Percentiles rank a stretch among this genome's conserved stretches.
Evolutionary conservation across 2,888 invertebrate species (phyloP).

Genomic region (Agapostemon virescens): DNA sequence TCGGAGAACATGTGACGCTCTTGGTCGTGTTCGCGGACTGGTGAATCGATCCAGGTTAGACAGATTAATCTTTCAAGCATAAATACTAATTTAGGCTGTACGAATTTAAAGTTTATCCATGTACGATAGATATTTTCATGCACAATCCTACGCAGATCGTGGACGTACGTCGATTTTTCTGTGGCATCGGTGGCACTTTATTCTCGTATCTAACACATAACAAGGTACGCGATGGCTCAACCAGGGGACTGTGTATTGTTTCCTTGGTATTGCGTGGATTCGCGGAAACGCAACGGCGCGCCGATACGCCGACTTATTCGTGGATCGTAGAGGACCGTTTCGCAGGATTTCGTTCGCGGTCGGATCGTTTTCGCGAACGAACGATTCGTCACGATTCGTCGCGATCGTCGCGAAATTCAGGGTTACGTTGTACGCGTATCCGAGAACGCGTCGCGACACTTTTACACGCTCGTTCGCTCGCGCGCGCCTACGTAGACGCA

Average conservation of each 20-base stretch:
- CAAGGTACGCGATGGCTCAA: conserved; percentile 61
- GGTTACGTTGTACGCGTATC: too few species aligned
- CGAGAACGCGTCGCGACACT: neutral
- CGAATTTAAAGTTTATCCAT: conserved; percentile 54
- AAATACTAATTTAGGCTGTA: conserved; percentile 55
- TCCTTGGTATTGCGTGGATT: too few species aligned
- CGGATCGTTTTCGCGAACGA: too few species aligned
- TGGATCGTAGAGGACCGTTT: too few species aligned
- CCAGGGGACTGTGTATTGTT: conserved; percentile 60
- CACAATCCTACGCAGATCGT: conserved; percentile 63
- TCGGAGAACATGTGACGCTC: conserved; percentile 58
- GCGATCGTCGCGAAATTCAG: too few species aligned
- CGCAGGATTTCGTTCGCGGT: too few species aligned
- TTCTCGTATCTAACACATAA: conserved; percentile 57
- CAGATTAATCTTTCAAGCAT: conserved; percentile 63
- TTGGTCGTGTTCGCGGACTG: conserved; percentile 63
- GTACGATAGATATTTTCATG: conserved; percentile 60
- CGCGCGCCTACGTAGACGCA: too few species aligned
- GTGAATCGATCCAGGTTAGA: conserved; percentile 55
- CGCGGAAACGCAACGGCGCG: too few species aligned
- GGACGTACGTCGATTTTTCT: conserved; percentile 56
- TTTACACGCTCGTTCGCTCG: neutral
- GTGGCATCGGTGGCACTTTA: conserved; percentile 60
- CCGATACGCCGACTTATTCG: too few species aligned
- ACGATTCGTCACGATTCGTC: too few species aligned